Evolutionary conservation across 2,113 vertebrate species (phyloP), one percentile per base, ranked within the genome.

Genomic region (Saccopteryx leptura): DNA sequence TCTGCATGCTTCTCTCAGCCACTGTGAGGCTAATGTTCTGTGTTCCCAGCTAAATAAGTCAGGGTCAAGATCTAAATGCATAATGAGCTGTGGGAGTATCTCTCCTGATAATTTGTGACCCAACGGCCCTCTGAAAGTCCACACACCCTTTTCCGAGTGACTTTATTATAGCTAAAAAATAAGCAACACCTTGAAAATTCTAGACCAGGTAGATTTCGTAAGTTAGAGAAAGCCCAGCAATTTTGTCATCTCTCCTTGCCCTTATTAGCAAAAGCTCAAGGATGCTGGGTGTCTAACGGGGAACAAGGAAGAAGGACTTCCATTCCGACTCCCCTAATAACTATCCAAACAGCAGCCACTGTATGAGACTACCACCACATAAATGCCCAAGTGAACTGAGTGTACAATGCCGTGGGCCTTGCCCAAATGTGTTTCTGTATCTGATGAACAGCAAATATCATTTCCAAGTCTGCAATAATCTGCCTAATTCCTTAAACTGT

Each of bases 401-500:
- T 69, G 54, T 71, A 56, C 10, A 72, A 15, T 2, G 3, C 1
- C 10, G 10, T 54, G 7, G 33, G 19, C 18, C 24, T 52, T 52
- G 48, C 12, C 4, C 78, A 76, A 87, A 68, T 21, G 18, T 28
- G 46, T 24, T 88, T 50, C 39, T 68, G 24, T 17, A 52, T 78
- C 63, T 96, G 14, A 84, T 18, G 39, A 83, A 89, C 12, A 79
- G 9, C 12, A 79, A 88, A 9, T 5, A 58, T 48, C 61, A 33
- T 63, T 86, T 82, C 82, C 91, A 88, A 86, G 39, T 50, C 14
- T 63, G 23, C 28, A 80, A 61, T 15, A 92, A 94, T 83, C 28
- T 90, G 7, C 15, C 33, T 61, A 90, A 65, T 7, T 89, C 28
- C 54, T 87, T 61, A 24, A 1, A 82, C 80, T 56, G 33, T 46